These are phyloP conservation scores for Premnoplex brunnescens DNA, from an alignment of 2,797 vertebrate species.

Conservation along the genomic window DNA sequence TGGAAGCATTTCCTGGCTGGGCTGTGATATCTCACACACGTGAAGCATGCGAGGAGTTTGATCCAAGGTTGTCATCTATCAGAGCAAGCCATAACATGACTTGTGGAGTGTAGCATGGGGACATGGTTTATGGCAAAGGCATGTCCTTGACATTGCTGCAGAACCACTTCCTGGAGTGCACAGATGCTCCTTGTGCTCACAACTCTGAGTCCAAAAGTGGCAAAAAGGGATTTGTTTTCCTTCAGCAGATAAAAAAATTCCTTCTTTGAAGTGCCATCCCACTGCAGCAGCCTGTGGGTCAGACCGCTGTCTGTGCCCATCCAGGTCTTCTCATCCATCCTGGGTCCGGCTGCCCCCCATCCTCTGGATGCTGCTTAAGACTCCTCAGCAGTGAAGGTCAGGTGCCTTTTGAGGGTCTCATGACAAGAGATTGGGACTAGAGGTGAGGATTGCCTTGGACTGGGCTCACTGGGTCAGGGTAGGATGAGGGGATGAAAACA, in stretches of 20 bases:
- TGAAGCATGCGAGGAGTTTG: conserved; percentile 21
- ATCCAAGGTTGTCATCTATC: conserved; percentile 26
- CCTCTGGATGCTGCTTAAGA: not conserved
- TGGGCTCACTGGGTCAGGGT: not conserved
- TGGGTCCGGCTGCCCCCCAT: not conserved
- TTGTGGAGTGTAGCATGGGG: not conserved
- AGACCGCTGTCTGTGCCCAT: not conserved
- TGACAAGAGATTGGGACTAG: not conserved
- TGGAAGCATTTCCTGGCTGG: conserved; percentile 5
- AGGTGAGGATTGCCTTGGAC: not conserved
- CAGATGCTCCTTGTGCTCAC: not conserved
- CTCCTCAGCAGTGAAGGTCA: not conserved
- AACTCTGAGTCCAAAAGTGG: not conserved
- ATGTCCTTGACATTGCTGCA: not conserved
- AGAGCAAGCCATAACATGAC: conserved; percentile 25
- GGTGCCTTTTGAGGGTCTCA: not conserved
- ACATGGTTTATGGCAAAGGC: not conserved
- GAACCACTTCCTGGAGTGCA: not conserved
- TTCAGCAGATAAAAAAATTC: not conserved
- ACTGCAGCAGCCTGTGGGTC: not conserved
- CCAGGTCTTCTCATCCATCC: not conserved
- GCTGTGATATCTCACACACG: conserved; percentile 25
- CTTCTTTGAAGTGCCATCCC: not conserved
- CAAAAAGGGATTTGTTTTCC: not conserved
- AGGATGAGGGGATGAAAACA: not conserved